Percentiles rank a stretch among this genome's conserved stretches.
These are phyloP conservation scores for Epirrita christyi DNA, from an alignment of 2,888 invertebrate species.

Conservation along the genomic window DNA sequence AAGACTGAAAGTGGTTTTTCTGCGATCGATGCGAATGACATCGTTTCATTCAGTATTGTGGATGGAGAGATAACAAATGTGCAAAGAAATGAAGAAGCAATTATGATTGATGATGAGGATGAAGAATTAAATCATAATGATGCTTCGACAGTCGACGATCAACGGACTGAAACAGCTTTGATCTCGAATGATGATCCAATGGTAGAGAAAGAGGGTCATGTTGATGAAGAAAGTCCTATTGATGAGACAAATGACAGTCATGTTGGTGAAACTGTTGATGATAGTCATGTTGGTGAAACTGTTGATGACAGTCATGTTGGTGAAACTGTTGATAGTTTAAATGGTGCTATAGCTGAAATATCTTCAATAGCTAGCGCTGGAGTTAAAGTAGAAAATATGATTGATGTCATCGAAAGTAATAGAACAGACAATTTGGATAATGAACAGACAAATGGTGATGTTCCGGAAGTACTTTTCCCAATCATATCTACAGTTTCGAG, in stretches of 20 bases:
- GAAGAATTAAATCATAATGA: not conserved
- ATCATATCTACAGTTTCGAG: slow-evolving; percentile 24
- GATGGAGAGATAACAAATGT: not conserved
- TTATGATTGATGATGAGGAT: slow-evolving; percentile 32
- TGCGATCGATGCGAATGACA: not conserved
- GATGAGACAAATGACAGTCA: not conserved
- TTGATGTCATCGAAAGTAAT: slow-evolving; percentile 8
- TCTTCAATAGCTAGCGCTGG: slow-evolving; percentile 17
- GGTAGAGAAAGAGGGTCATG: not conserved
- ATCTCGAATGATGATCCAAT: not conserved
- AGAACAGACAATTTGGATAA: not conserved
- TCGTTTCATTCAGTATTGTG: not conserved
- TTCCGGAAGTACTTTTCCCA: slow-evolving; percentile 9
- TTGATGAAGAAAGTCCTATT: not conserved
- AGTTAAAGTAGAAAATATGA: slow-evolving; percentile 21
- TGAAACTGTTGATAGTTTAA: not conserved
- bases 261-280: not conserved
- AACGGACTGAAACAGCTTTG: not conserved
- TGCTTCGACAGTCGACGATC: slow-evolving; percentile 1
- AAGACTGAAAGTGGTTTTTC: not conserved
- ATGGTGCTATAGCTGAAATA: slow-evolving; percentile 12
- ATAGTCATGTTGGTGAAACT: not conserved
- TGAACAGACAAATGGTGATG: not conserved
- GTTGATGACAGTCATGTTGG: not conserved
- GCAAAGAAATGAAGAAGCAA: slow-evolving; percentile 18